Conservation (phyloP, 2,797 vertebrate genomes). For the Antennarius maculatus region DNA sequence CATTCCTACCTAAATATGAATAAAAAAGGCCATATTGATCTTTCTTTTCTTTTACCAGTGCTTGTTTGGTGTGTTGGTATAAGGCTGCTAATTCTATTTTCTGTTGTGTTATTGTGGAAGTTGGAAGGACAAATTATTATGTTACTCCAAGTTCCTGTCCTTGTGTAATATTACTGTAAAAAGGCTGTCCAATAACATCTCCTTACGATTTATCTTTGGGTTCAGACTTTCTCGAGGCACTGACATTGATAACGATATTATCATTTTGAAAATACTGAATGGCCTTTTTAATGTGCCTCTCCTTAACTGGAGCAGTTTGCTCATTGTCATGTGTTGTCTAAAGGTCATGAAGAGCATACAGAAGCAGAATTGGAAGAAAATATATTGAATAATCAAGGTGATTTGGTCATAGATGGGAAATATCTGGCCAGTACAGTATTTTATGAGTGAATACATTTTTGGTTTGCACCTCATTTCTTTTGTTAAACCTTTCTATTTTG, state of each 20-base stretch:
- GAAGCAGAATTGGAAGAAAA: conserved; percentile 47
- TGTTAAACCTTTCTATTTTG: conserved; percentile 26
- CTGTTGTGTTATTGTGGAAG: conserved; percentile 41
- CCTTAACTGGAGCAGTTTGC: conserved; percentile 72
- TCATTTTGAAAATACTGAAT: conserved; percentile 75
- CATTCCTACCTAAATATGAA: conserved; percentile 52
- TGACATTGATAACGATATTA: conserved; percentile 49
- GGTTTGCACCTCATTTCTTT: conserved; percentile 7
- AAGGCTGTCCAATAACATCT: conserved; percentile 35
- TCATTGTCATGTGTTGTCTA: conserved; percentile 53
- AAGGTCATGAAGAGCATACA: conserved; percentile 46
- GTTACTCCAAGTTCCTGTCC: conserved; percentile 20
- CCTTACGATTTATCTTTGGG: conserved; percentile 56
- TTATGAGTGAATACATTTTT: conserved; percentile 19
- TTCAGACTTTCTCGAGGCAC: conserved; percentile 62
- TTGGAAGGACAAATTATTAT: conserved; percentile 34
- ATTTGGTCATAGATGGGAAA: conserved; percentile 39
- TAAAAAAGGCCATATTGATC: conserved; percentile 70
- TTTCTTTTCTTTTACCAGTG: conserved; percentile 57
- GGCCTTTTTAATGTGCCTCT: conserved; percentile 85
- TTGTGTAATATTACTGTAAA: conserved; percentile 25
- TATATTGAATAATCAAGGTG: conserved; percentile 24
- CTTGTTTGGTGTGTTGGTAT: conserved; percentile 47
- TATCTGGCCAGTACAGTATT: conserved; percentile 30
- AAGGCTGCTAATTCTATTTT: conserved; percentile 41